Percentiles rank a stretch among this genome's conserved stretches.
Evolutionary conservation across 2,888 invertebrate genomes (phyloP).

Genomic region (Mechanitis messenoides): DNA sequence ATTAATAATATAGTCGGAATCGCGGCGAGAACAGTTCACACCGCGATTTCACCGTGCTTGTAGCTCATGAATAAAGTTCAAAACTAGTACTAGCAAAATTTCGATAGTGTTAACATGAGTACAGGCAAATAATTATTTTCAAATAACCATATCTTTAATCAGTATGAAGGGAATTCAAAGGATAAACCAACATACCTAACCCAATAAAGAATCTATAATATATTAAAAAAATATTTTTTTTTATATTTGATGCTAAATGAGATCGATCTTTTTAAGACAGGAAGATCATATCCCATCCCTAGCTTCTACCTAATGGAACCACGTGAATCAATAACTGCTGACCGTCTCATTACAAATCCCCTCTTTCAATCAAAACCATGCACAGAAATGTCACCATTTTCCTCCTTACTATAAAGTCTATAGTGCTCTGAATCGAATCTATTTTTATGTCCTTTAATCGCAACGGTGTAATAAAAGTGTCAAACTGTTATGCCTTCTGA

Average conservation of each 20-base stretch:
- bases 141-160: too few species aligned
- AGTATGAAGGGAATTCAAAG: too few species aligned
- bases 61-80: too few species aligned
- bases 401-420: conserved; percentile 25
- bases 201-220: conserved; percentile 2
- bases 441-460: conserved; percentile 48
- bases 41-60: too few species aligned
- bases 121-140: too few species aligned
- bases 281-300: conserved; percentile 27
- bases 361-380: conserved; percentile 56
- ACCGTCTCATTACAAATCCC: conserved; percentile 68
- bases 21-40: too few species aligned
- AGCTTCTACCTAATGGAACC: conserved; percentile 49
- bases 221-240: too few species aligned
- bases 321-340: conserved; percentile 73
- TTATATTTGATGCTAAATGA: too few species aligned
- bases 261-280: conserved; percentile 9
- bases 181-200: too few species aligned
- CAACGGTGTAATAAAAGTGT: conserved; percentile 55
- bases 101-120: too few species aligned
- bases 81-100: too few species aligned
- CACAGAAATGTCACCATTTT: conserved; percentile 37
- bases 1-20: too few species aligned
- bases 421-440: conserved; percentile 25
- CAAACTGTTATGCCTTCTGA: conserved; percentile 51